Evolutionary conservation across 2,113 vertebrate genomes (phyloP).

Genomic region (Chinchilla lanigera): DNA sequence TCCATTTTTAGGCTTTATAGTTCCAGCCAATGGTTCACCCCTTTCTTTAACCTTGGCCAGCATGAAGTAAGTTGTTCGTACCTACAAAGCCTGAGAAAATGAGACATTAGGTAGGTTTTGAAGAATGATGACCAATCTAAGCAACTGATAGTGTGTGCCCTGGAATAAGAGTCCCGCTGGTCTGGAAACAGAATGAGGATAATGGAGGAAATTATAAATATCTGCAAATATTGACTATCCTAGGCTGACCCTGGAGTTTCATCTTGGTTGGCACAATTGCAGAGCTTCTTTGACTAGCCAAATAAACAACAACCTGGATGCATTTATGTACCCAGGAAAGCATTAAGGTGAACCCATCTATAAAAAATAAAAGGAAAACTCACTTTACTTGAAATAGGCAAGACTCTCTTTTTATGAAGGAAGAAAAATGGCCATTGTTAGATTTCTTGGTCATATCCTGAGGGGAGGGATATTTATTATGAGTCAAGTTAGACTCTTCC

Average conservation of each 20-base stretch:
- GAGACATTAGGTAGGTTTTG: neutral
- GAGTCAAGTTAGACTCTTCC: slow-evolving; percentile 38
- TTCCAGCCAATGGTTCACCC: neutral
- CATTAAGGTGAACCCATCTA: neutral
- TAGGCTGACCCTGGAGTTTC: neutral
- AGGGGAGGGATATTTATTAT: neutral
- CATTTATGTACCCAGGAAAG: neutral
- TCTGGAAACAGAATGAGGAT: neutral
- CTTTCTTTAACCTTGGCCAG: neutral
- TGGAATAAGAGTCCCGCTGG: neutral
- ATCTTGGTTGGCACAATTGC: neutral
- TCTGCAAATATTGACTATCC: neutral
- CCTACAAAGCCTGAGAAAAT: neutral
- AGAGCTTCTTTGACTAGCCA: neutral
- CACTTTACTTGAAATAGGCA: neutral
- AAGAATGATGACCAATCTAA: neutral
- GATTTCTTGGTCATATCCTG: neutral
- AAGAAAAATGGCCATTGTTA: neutral
- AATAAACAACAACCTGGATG: neutral
- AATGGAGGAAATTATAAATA: neutral
- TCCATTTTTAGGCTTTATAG: neutral
- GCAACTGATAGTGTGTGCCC: neutral
- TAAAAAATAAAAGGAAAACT: slow-evolving; percentile 23
- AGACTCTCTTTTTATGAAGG: neutral
- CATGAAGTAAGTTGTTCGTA: neutral